phyloP scores from a whole-genome alignment of 2,888 invertebrate species.

The Limnephilus auricula region DNA sequence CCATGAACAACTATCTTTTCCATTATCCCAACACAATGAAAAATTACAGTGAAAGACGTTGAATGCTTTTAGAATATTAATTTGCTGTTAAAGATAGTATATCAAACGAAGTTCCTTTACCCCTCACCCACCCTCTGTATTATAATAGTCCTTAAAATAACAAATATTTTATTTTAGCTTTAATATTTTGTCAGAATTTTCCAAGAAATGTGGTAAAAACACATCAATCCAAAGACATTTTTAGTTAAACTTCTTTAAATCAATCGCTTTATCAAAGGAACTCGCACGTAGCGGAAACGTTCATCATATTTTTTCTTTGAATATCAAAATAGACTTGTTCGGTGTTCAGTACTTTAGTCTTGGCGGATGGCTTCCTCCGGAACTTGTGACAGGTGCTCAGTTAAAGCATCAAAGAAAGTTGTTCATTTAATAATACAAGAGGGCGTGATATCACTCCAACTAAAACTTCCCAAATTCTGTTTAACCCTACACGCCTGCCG shows the following conservation, averaged over 20 bases:
- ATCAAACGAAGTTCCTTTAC: too few species aligned
- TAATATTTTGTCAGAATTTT: neutral
- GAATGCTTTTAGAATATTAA: too few species aligned
- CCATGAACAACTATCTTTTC: too few species aligned
- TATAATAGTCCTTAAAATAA: too few species aligned
- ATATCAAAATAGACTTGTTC: slow-evolving; percentile 1
- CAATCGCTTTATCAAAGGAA: slow-evolving; percentile 1
- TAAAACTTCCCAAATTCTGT: slow-evolving; percentile 23
- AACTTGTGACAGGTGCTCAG: slow-evolving; percentile 57
- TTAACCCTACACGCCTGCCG: too few species aligned
- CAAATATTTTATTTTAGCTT: too few species aligned
- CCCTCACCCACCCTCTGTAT: too few species aligned
- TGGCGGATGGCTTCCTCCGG: slow-evolving; percentile 15
- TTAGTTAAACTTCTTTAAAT: neutral
- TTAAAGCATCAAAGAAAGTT: slow-evolving; percentile 63
- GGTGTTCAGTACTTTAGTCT: slow-evolving; percentile 21
- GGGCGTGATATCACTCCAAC: slow-evolving; percentile 58
- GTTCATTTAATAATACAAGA: slow-evolving; percentile 62
- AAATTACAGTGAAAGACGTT: too few species aligned
- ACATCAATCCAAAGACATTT: neutral
- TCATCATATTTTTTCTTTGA: slow-evolving; percentile 8
- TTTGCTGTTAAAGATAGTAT: too few species aligned
- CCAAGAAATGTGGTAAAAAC: neutral
- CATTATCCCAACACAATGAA: too few species aligned
- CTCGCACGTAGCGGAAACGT: slow-evolving; percentile 14